Evolutionary conservation across 1,140 invertebrate genomes (phyloP).

Genomic region (Pantala flavescens): DNA sequence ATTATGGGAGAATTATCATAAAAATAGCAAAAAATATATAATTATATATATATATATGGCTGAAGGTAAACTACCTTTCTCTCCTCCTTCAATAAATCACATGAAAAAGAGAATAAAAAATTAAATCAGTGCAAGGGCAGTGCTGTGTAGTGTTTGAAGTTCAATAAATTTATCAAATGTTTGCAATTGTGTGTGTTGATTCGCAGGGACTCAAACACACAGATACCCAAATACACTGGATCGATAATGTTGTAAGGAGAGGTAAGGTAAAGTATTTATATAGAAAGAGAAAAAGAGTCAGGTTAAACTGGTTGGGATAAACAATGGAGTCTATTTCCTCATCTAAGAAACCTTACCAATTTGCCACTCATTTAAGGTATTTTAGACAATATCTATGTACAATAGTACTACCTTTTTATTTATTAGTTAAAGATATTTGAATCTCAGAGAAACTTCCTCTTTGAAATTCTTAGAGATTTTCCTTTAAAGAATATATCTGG

Average conservation of each 20-base stretch:
- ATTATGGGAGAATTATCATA: background rate
- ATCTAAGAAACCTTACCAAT: background rate
- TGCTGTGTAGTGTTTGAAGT: slow-evolving; percentile 8
- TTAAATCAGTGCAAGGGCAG: slow-evolving; percentile 11
- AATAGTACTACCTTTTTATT: no score
- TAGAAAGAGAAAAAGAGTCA: background rate
- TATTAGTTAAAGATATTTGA: no score
- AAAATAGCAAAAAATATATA: slow-evolving; percentile 12
- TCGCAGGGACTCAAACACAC: slow-evolving; percentile 12
- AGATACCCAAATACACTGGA: slow-evolving; percentile 1
- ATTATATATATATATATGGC: slow-evolving; percentile 5
- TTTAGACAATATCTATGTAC: no score
- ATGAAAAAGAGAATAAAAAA: slow-evolving; percentile 16
- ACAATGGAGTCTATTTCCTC: background rate
- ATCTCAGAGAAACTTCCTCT: no score
- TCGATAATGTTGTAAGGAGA: background rate
- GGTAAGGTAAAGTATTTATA: background rate
- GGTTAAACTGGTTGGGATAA: background rate
- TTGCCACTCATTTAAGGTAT: background rate
- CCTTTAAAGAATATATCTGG: no score
- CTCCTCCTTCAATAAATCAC: slow-evolving; percentile 14
- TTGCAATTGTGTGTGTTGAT: slow-evolving; percentile 1
- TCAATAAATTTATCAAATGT: slow-evolving; percentile 11
- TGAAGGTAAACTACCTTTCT: slow-evolving; percentile 1
- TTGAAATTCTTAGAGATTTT: no score